Base-by-base conservation (phyloP, 2,797 vertebrate species). In the Gymnocypris eckloni region DNA sequence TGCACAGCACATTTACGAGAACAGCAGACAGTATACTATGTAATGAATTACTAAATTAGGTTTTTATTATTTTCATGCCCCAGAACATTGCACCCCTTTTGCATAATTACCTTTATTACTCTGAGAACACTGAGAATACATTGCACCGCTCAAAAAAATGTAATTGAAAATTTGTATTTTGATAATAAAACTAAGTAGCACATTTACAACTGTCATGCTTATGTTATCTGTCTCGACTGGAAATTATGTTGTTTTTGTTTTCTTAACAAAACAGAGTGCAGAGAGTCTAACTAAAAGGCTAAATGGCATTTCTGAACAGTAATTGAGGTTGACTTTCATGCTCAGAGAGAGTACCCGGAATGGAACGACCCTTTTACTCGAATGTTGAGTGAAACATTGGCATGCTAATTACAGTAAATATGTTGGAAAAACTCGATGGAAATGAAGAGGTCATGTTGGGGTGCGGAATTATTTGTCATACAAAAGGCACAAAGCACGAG, bases 321-420 rank as follows among this genome's bases (percentile, higher is more conserved):
- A 89, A 90, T 88, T 87, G 88, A 86, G 86, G 85, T 86, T 88
- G 87, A 87, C 86, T 87, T 87, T 86, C 79, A 80, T 78, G 39
- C 25, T 75, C 71, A 76, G 39, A 86, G 67, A 76, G 70, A 70
- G 50, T 70, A 45, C 54, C 25, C 45, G 48, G 66, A 86, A 86
- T 71, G 25, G 41, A 79, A 37, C 52, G 69, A 84, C 73, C 86
- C 84, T 83, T 87, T 84, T 83, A 88, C 86, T 87, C 70, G 22
- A 25, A 86, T 54, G 66, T 54, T 80, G 66, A 81, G 82, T 76
- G 84, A 84, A 86, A 86, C 77, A 85, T 43, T 80, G 83, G 81
- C 86, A 86, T 88, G 88, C 85, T 89, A 90, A 91, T 88, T 88
- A 86, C 41, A 72, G 83, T 81, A 89, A 89, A 88, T 85, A 85